Base-by-base conservation (phyloP, 2,797 vertebrate genomes). In the Mus minutoides region DNA sequence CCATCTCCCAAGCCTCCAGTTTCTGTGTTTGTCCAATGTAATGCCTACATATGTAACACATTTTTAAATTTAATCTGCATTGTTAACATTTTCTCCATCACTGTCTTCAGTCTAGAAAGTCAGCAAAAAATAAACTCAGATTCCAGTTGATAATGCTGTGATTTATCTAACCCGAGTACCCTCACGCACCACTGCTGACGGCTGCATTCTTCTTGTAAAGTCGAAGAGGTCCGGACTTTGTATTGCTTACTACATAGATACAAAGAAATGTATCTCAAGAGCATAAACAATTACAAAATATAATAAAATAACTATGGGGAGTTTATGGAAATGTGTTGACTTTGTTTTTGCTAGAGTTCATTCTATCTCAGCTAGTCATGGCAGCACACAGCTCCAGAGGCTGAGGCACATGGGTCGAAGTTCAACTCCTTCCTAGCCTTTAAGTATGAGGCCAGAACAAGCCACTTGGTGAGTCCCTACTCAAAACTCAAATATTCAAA, bases 21-120 rank as follows among this genome's bases (percentile, higher is more conserved):
- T 13, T 90, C 71, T 62, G 3, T 87, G 34, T 43, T 78, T 95
- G n/a, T n/a, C 60, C 26, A 92, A 82, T 78, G 12, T n/a, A 69
- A 87, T 52, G 14, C 40, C 49, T 87, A 92, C 7, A 80, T 58
- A 86, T 6, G 3, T 22, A 46, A 76, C 26, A 88, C 17, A 80
- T 84, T 91, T 92, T 90, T n/a, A 87, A 90, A 4, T 85, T 84
- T 75, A 75, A n/a, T 91, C 54, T 93, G 29, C 56, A 69, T 11
- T 88, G 52, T 29, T 92, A 80, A 84, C 10, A 92, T 82, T 85
- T 91, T 82, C 52, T 91, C 6, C 26, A 88, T 64, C 17, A 82
- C 52, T 77, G 80, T 80, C 71, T 69, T 88, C 80, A 91, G 6
- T 73, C 58, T 86, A 88, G 37, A 95, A 52, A 82, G 62, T 21